A percentile compares a stretch with the other conserved stretches of the same genome.
Conservation (phyloP, 2,113 vertebrate species). For the Mobula hypostoma region DNA sequence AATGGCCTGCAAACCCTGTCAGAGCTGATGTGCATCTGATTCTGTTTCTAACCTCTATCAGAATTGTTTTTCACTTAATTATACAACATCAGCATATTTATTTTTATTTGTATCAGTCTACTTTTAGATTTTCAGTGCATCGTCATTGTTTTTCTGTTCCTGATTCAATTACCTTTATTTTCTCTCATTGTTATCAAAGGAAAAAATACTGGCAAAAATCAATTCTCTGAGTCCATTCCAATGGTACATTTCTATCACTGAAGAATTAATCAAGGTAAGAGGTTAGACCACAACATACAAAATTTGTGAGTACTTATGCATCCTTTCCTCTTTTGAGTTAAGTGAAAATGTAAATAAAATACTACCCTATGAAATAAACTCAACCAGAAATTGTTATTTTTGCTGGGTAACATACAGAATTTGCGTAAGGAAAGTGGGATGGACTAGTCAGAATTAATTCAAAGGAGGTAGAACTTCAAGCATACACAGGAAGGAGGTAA, state of each 20-base stretch:
- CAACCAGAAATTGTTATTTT: background rate
- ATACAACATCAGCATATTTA: background rate
- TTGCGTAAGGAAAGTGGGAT: background rate
- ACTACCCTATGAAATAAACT: background rate
- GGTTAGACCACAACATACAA: background rate
- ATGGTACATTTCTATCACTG: background rate
- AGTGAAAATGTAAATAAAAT: background rate
- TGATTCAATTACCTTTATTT: background rate
- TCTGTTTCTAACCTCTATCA: too few relatives aligned
- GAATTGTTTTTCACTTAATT: background rate
- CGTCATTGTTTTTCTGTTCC: background rate
- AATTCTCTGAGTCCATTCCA: background rate
- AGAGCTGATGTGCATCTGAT: too few relatives aligned
- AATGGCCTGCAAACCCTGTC: too few relatives aligned
- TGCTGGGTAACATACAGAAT: background rate
- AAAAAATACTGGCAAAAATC: background rate
- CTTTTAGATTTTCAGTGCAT: background rate
- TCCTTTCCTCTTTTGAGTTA: background rate
- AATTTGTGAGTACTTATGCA: background rate
- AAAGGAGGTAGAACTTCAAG: too few relatives aligned
- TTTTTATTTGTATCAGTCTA: background rate
- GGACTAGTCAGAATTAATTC: too few relatives aligned
- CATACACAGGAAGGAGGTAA: too few relatives aligned
- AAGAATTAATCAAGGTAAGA: background rate
- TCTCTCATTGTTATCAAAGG: background rate